These are phyloP conservation scores for Scalopus aquaticus DNA, from an alignment of 2,113 vertebrate species.

Conservation along the genomic window DNA sequence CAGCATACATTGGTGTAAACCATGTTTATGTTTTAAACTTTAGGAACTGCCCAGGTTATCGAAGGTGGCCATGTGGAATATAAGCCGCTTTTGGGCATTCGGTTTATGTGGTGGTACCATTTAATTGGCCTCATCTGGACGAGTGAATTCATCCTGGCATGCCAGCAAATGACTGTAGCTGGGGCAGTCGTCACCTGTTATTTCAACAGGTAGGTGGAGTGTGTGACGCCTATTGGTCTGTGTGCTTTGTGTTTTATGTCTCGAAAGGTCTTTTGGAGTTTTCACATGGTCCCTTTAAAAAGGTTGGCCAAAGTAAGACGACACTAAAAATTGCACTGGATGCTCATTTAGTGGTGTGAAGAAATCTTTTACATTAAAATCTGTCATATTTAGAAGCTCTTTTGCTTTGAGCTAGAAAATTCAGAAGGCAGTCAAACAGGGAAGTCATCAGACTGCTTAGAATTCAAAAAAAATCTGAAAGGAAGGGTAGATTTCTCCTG, in stretches of 20 bases:
- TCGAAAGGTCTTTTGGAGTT: background rate
- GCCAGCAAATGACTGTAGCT: conserved; percentile 86
- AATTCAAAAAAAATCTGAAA: background rate
- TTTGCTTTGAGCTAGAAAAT: conserved; percentile 16
- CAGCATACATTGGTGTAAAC: background rate
- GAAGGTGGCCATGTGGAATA: conserved; percentile 86
- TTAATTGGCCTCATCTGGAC: conserved; percentile 88
- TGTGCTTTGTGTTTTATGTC: background rate
- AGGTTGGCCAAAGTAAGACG: background rate
- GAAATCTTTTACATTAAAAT: background rate
- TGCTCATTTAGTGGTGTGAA: background rate
- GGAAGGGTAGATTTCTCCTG: background rate
- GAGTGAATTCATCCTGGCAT: conserved; percentile 88
- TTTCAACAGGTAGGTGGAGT: conserved; percentile 86
- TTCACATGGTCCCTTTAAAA: background rate
- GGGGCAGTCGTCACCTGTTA: conserved; percentile 85
- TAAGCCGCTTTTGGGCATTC: conserved; percentile 81
- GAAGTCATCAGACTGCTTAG: background rate
- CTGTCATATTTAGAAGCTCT: background rate
- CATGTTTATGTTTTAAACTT: conserved; percentile 68
- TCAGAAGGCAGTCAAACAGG: background rate
- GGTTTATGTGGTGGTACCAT: conserved; percentile 89
- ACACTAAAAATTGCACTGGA: background rate
- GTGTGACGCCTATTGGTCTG: background rate
- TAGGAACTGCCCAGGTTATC: conserved; percentile 82